Evolutionary conservation across 2,113 vertebrate species (phyloP).

Genomic region (Illadopsis cleaveri): DNA sequence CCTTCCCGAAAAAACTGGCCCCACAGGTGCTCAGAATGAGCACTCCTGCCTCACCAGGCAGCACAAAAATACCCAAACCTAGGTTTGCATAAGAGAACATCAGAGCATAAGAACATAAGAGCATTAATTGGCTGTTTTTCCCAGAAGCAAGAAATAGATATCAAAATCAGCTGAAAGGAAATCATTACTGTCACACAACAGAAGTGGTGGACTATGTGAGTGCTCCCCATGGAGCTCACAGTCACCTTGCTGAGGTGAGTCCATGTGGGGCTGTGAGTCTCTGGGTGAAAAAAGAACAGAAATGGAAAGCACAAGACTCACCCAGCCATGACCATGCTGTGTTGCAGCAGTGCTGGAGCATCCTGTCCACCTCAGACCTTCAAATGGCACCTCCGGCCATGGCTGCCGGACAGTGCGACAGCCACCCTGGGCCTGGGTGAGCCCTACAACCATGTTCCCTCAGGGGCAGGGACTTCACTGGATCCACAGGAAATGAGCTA

Average conservation of each 20-base stretch:
- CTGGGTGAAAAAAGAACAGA: not conserved
- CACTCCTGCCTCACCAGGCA: not conserved
- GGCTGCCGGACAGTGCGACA: no score
- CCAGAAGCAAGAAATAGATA: not conserved
- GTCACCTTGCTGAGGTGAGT: not conserved
- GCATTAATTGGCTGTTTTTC: not conserved
- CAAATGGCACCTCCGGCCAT: accelerated
- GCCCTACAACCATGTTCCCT: accelerated
- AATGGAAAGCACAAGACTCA: not conserved
- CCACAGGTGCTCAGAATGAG: not conserved
- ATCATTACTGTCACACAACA: not conserved
- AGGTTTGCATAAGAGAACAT: not conserved
- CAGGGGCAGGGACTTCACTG: not conserved
- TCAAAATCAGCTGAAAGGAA: not conserved
- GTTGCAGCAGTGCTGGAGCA: not conserved
- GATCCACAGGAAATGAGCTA: not conserved
- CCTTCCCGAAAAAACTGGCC: not conserved
- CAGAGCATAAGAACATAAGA: no score
- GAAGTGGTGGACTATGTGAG: accelerated
- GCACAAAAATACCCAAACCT: not conserved
- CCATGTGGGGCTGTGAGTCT: accelerated
- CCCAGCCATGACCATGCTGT: accelerated
- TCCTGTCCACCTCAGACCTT: not conserved
- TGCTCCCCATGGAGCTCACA: not conserved
- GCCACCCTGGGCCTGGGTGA: accelerated